These are phyloP conservation scores for Xestia c-nigrum DNA, from an alignment of 2,888 invertebrate species.

Conservation along the genomic window DNA sequence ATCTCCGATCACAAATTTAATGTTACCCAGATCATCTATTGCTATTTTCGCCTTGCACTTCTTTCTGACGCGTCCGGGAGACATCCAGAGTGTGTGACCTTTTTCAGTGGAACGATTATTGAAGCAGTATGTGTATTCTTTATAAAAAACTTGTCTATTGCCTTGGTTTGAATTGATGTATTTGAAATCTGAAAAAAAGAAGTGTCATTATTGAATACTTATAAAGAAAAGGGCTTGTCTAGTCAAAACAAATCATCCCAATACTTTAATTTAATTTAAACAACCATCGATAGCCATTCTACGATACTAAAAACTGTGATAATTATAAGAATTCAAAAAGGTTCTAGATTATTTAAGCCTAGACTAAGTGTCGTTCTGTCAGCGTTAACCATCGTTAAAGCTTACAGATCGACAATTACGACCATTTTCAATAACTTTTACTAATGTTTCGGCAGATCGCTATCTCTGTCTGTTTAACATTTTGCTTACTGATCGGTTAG, in stretches of 20 bases:
- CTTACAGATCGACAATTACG: no score
- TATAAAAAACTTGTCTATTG: background rate
- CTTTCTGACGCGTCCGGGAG: background rate
- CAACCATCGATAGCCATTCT: no score
- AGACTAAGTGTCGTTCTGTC: no score
- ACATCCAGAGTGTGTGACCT: background rate
- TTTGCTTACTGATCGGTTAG: no score
- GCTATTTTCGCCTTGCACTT: background rate
- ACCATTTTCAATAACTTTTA: no score
- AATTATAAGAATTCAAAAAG: no score
- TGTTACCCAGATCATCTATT: background rate
- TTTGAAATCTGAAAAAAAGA: background rate
- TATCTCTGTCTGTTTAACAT: no score
- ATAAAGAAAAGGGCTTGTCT: background rate
- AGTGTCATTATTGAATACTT: background rate
- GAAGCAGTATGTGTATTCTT: background rate
- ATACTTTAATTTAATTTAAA: no score
- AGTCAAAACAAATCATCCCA: background rate
- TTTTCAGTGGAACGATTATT: background rate
- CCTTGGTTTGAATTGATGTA: background rate
- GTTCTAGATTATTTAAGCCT: no score
- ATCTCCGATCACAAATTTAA: background rate
- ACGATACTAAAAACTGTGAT: no score
- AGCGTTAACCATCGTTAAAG: no score
- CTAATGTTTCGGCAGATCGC: no score